Evolutionary conservation across 1,140 invertebrate species (phyloP).

Genomic region (Drosophila pandora): DNA sequence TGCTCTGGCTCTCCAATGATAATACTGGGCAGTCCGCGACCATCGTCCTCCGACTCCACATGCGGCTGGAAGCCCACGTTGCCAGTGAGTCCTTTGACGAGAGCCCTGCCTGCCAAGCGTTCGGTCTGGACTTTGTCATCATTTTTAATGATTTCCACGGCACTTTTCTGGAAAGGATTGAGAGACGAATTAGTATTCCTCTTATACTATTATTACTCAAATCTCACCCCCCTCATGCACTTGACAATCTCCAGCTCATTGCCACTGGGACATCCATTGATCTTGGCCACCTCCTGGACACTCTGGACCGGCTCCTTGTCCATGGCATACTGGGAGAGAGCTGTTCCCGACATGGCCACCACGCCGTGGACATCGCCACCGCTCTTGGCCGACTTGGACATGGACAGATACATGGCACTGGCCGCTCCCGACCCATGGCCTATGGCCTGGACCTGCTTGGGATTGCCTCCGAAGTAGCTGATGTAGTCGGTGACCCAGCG

Average conservation of each 20-base stretch:
- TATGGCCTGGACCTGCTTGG: slow-evolving; percentile 86
- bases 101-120: slow-evolving; percentile 83
- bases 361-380: slow-evolving; percentile 85
- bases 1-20: slow-evolving; percentile 86
- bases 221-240: slow-evolving; percentile 85
- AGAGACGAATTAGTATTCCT: neutral
- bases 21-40: slow-evolving; percentile 86
- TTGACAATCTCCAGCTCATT: slow-evolving; percentile 85
- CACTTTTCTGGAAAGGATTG: slow-evolving; percentile 61
- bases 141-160: slow-evolving; percentile 76
- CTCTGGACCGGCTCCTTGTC: slow-evolving; percentile 85
- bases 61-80: slow-evolving; percentile 85
- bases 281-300: slow-evolving; percentile 84
- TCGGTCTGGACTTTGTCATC: slow-evolving; percentile 85
- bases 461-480: slow-evolving; percentile 89
- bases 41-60: slow-evolving; percentile 87
- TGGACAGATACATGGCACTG: slow-evolving; percentile 85
- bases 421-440: slow-evolving; percentile 89
- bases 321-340: slow-evolving; percentile 87
- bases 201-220: neutral
- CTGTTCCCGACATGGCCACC: slow-evolving; percentile 88
- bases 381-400: slow-evolving; percentile 85
- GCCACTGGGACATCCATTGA: slow-evolving; percentile 85
- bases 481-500: slow-evolving; percentile 88
- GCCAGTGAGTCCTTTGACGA: slow-evolving; percentile 84